Base-by-base conservation (phyloP, 2,113 vertebrate genomes). In the Corvus cornix region DNA sequence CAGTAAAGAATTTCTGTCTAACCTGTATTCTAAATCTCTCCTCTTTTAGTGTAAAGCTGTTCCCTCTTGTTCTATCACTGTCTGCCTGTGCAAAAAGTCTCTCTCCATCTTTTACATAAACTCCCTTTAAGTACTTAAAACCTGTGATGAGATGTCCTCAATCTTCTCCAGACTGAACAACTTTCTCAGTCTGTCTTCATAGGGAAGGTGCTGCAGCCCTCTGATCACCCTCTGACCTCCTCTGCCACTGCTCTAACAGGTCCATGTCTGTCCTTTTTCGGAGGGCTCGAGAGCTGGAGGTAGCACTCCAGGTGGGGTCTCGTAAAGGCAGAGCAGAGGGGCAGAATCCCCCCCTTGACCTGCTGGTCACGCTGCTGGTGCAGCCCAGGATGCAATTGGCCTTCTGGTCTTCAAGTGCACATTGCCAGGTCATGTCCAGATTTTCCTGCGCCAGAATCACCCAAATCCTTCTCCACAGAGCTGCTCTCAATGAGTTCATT, bases 291-390 rank as follows among this genome's bases (percentile, higher is more conserved):
- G 46, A 82, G 13, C 14, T 37, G 76, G 18, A 11, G 11, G 33
- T 10, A 44, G 20, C 6, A 13, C 22, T 60, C 37, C 33, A 20
- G 33, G 15, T 27, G 6, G 10, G 39, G 23, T 70, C 53, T 62
- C 39, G 52, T 16, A 16, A 59, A 46, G 46, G 20, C 16, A n/a
- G 37, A 30, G 37, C 7, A 81, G 44, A 67, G 52, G 18, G 13
- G 11, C 13, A 82, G 46, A 75, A 41, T 68, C 7, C 13, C 11
- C 44, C 15, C 27, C 37, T 11, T 39, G 28, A 14, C 13, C 8
- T 58, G 11, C 19, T 52, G 46, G 16, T 18, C 12, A 59, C 0
- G 0, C 27, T 44, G 31, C 33, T 52, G 28, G 37, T 73, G 37
- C 43, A 80, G 43, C 7, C 18, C 33, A 11, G 18, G 22, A 39